Evolutionary conservation across 92 coral and sea anemone genomes (phyloP).

Genomic region (Zoanthus sansibaricus): DNA sequence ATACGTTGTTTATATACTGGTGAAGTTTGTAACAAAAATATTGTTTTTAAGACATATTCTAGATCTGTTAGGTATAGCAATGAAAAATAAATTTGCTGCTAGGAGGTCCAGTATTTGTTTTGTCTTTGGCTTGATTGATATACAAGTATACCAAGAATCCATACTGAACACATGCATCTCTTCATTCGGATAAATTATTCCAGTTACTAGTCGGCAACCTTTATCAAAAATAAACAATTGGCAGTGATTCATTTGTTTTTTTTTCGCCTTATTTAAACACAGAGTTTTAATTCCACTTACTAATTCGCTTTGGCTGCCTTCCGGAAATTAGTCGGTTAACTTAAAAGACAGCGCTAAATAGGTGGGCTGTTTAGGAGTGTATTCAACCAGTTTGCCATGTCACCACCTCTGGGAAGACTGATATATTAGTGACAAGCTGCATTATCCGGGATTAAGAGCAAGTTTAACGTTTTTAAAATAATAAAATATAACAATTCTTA

Average conservation of each 20-base stretch:
- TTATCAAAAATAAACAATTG: conserved; percentile 15
- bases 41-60: background rate
- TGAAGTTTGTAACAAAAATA: background rate
- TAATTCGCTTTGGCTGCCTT: conserved; percentile 28
- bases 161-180: too few relatives aligned
- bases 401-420: conserved; percentile 11
- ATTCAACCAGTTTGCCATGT: background rate
- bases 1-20: background rate
- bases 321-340: conserved; percentile 25
- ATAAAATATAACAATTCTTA: too few relatives aligned
- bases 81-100: background rate
- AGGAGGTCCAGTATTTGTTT: background rate
- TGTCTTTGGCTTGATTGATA: background rate
- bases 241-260: background rate
- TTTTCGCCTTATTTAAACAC: conserved; percentile 1
- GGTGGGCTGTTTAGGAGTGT: background rate
- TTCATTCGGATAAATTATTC: background rate
- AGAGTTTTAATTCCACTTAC: conserved; percentile 11
- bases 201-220: conserved; percentile 16
- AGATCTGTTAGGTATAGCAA: background rate
- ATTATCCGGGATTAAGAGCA: conserved; percentile 31
- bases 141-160: background rate
- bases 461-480: background rate
- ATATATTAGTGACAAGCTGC: too few relatives aligned
- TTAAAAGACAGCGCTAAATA: conserved; percentile 42